These are phyloP conservation scores for Flabesymbios commensalis DNA, from an alignment of 2,888 invertebrate genomes.

Conservation along the genomic window DNA sequence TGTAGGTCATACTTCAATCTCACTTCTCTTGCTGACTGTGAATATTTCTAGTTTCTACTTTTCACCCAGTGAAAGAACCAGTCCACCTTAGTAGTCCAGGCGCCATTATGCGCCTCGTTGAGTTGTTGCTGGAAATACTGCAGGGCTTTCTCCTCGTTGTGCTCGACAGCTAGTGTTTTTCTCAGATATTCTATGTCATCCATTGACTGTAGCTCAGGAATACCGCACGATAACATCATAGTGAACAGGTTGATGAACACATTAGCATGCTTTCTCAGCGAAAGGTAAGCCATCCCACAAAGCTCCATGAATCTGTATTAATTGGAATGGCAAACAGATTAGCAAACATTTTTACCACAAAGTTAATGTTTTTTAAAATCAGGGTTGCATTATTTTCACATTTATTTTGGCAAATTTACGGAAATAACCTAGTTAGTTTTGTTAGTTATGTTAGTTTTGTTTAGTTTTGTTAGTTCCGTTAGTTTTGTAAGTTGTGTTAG, in stretches of 20 bases:
- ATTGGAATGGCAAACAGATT: too few species aligned
- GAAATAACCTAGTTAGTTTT: too few species aligned
- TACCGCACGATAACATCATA: conserved; percentile 68
- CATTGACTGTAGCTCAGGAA: conserved; percentile 67
- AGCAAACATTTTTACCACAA: too few species aligned
- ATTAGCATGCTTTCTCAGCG: conserved; percentile 65
- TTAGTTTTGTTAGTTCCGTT: too few species aligned
- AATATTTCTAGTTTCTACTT: conserved; percentile 15
- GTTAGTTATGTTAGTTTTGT: too few species aligned
- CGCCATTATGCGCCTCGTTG: conserved; percentile 67
- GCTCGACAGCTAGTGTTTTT: conserved; percentile 25
- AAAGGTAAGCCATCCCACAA: conserved; percentile 66
- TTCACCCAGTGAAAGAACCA: conserved; percentile 67
- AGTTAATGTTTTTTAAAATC: too few species aligned
- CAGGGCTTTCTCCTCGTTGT: conserved; percentile 63
- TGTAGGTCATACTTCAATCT: too few species aligned
- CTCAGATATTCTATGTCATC: conserved; percentile 65
- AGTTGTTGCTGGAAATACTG: conserved; percentile 66
- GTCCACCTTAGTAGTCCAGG: conserved; percentile 69
- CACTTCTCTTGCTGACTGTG: too few species aligned
- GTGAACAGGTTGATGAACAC: conserved; percentile 69
- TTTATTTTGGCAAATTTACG: too few species aligned
- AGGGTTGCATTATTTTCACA: too few species aligned
- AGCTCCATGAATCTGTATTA: conserved; percentile 63
- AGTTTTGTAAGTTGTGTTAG: too few species aligned